Evolutionary conservation across 2,113 vertebrate genomes (phyloP).

Genomic region (Aplodontia rufa): DNA sequence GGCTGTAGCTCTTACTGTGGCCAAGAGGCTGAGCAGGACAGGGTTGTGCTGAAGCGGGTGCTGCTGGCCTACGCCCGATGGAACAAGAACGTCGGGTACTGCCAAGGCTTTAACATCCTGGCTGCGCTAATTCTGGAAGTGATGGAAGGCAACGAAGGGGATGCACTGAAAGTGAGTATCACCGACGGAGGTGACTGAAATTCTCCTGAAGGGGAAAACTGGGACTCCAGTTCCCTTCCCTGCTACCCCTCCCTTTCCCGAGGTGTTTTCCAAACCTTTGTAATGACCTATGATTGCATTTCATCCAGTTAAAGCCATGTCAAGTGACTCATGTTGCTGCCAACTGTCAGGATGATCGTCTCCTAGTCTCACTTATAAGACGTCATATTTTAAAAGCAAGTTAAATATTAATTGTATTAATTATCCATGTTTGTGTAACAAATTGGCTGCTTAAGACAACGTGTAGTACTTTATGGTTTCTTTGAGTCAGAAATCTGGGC

Average conservation of each 20-base stretch:
- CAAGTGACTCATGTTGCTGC: not conserved
- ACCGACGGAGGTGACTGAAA: not conserved
- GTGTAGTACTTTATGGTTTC: not conserved
- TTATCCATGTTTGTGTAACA: not conserved
- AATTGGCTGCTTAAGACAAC: not conserved
- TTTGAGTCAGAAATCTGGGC: not conserved
- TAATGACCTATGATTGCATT: not conserved
- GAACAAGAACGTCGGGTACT: constrained; percentile 94
- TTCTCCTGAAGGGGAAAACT: not conserved
- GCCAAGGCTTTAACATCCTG: constrained; percentile 94
- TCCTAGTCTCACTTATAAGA: not conserved
- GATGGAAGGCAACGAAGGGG: constrained; percentile 92
- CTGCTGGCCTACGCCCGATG: constrained; percentile 92
- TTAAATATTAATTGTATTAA: constrained; percentile 12
- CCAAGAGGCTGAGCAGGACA: constrained; percentile 93
- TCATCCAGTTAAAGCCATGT: not conserved
- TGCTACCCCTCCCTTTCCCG: not conserved
- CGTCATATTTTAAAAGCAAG: constrained; percentile 28
- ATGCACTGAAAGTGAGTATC: constrained; percentile 90
- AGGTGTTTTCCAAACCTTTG: not conserved
- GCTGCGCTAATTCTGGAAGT: constrained; percentile 93
- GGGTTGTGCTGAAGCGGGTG: constrained; percentile 91
- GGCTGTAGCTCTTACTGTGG: constrained; percentile 94
- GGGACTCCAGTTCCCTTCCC: not conserved
- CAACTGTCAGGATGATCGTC: not conserved